Evolutionary conservation across 2,113 vertebrate species (phyloP), one percentile per base, ranked within the genome.

Genomic region (Apteryx mantelli): DNA sequence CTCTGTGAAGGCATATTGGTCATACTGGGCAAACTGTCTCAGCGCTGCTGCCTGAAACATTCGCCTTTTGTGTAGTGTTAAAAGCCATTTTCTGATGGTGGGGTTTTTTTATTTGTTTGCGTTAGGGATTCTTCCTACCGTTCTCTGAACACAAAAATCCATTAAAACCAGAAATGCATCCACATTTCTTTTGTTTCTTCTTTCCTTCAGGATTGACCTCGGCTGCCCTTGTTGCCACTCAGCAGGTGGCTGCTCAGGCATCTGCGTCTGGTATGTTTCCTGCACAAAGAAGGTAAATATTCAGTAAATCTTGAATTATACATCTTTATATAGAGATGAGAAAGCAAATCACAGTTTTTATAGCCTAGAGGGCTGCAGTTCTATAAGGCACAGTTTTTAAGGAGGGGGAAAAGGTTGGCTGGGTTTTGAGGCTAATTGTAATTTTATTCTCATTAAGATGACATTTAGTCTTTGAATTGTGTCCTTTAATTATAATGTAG

Each of bases 221-320:
- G 96, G 98, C 99, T 97, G 98, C 99, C 94, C 98, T 99, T 89
- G 99, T 99, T 96, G 98, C 99, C 95, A 99, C 98, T 98, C 99
- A 99, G 98, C 99, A 99, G 98, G 99, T 99, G 97, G 98, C 99
- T 97, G 99, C 99, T 64, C 99, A 99, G 97, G 98, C 98, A 88
- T 99, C 99, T 97, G 99, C 99, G 81, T 98, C 99, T 95, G 99
- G 99, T 99, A 98, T 96, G 98, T 98, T 98, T 98, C 98, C 98
- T 98, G 98, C 98, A 98, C 98, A 98, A 97, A 98, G 98, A 98
- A 98, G 98, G 98, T 99, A 98, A 98, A 95, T 97, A 89, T 76
- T 79, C 28, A 86, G 70, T 91, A 86, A 82, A 75, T 86, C 88
- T 80, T 77, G 20, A 93, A 71, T 92, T 21, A 1, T 25, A 32